A percentile compares a stretch with the other conserved stretches of the same genome.
Conservation (phyloP, 2,888 invertebrate genomes). For the Caenorhabditis drosophilae region DNA sequence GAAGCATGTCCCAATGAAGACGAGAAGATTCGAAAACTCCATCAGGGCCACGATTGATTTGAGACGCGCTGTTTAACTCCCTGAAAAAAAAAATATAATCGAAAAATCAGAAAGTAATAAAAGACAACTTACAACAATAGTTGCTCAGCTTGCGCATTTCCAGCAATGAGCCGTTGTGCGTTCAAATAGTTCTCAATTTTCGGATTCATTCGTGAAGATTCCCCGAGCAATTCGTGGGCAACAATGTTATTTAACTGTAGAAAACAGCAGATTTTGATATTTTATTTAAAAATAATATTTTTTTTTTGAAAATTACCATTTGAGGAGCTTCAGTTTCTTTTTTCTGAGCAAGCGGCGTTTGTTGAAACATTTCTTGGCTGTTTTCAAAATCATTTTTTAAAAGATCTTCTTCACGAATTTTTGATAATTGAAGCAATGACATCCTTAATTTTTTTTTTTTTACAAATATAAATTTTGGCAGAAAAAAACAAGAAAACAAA, state of each 20-base stretch:
- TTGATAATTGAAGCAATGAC: slow-evolving; percentile 37
- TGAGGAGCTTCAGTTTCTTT: slow-evolving; percentile 34
- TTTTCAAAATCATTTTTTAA: slow-evolving; percentile 22
- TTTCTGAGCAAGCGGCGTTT: slow-evolving; percentile 28
- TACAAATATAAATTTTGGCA: not conserved
- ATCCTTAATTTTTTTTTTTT: too few relatives aligned
- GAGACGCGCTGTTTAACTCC: slow-evolving; percentile 60
- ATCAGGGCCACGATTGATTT: slow-evolving; percentile 66
- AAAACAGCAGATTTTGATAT: not conserved
- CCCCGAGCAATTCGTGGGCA: slow-evolving; percentile 47
- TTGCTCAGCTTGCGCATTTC: slow-evolving; percentile 62
- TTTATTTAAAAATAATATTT: too few relatives aligned
- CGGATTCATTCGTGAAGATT: slow-evolving; percentile 47
- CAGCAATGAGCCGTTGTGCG: slow-evolving; percentile 54
- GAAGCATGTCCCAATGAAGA: slow-evolving; percentile 65
- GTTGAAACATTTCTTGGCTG: slow-evolving; percentile 12
- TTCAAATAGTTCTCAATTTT: slow-evolving; percentile 54
- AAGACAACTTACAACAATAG: slow-evolving; percentile 59
- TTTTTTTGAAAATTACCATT: slow-evolving; percentile 12
- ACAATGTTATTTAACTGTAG: slow-evolving; percentile 36
- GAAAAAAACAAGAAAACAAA: not conserved
- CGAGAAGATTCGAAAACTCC: slow-evolving; percentile 61
- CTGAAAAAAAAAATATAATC: slow-evolving; percentile 39
- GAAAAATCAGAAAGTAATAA: slow-evolving; percentile 14
- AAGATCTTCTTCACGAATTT: slow-evolving; percentile 43